Base-by-base conservation (phyloP, 1,140 invertebrate genomes). In the Araneus ventricosus region DNA sequence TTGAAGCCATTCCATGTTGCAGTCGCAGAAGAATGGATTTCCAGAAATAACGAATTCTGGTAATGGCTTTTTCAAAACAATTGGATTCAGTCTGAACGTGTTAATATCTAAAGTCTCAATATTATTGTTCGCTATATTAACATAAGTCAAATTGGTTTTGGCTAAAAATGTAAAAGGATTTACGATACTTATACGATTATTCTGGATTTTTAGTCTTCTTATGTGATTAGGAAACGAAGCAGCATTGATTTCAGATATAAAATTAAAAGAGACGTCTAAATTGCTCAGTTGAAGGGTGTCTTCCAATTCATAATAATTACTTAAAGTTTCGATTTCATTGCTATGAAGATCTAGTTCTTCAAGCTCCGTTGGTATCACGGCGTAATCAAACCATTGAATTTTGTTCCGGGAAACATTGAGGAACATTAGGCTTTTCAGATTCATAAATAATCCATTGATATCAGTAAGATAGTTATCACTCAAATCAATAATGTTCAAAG, bases 331-430 rank as follows among this genome's bases (percentile, higher is more conserved):
- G 92, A 99, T 97, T 94, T 97, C 97, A 95, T 99, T 99, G 94
- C 97, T 97, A 95, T 98, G 98, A 94, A 99, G 96, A 95, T 99
- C 98, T 75, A 99, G 95, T 97, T 98, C 98, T 94, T 98, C 97
- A 93, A 99, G 96, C 93, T 97, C 97, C 67, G 95, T 95, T 0
- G 98, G 98, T 80, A 99, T 97, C 86, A 98, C 96, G 22, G 97
- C 97, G 95, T 98, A 99, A 95, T 99, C 98, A 96, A 99, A 99
- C 97, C 97, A 97, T 94, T 97, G 96, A 94, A 99, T 96, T 94
- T 97, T 97, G 96, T 99, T 99, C 96, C 98, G 97, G 39, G 98
- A 98, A 93, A 98, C 97, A 96, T 99, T 99, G 27, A 99, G 95
- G 97, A 97, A 98, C 94, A 98, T 96, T 63, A 99, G 96, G 94